Conservation (phyloP, 2,888 invertebrate genomes). For the Rosalia funebris region DNA sequence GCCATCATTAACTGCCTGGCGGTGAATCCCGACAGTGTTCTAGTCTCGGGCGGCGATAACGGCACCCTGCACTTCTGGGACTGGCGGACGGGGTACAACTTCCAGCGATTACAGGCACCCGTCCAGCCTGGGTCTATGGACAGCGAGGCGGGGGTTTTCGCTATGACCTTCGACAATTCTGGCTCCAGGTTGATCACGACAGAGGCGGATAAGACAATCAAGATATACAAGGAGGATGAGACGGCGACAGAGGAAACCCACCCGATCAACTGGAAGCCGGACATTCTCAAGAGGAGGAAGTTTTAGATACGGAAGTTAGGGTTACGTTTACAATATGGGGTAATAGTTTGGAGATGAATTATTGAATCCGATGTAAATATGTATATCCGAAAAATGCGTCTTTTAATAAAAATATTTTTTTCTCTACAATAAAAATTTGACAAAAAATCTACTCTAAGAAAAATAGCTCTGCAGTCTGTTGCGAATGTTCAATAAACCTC, state of each 20-base stretch:
- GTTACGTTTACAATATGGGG: neutral
- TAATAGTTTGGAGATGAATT: too few relatives aligned
- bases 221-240: conserved; percentile 98
- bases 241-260: conserved; percentile 95
- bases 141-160: conserved; percentile 97
- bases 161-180: conserved; percentile 95
- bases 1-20: conserved; percentile 97
- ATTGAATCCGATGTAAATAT: too few relatives aligned
- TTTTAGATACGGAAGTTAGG: conserved; percentile 72
- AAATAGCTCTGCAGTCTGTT: too few relatives aligned
- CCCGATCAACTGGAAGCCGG: conserved; percentile 97
- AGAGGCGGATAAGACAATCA: conserved; percentile 99
- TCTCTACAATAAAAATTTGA: too few relatives aligned
- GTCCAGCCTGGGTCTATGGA: conserved; percentile 99
- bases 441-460: too few relatives aligned
- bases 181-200: conserved; percentile 94
- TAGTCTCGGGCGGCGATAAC: conserved; percentile 98
- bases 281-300: conserved; percentile 91
- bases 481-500: too few relatives aligned
- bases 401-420: too few relatives aligned
- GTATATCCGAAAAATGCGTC: too few relatives aligned
- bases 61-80: conserved; percentile 98
- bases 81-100: conserved; percentile 99
- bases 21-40: conserved; percentile 92
- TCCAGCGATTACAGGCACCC: conserved; percentile 88